These are phyloP conservation scores for Allacma fusca DNA, from an alignment of 2,888 invertebrate genomes.

Conservation along the genomic window DNA sequence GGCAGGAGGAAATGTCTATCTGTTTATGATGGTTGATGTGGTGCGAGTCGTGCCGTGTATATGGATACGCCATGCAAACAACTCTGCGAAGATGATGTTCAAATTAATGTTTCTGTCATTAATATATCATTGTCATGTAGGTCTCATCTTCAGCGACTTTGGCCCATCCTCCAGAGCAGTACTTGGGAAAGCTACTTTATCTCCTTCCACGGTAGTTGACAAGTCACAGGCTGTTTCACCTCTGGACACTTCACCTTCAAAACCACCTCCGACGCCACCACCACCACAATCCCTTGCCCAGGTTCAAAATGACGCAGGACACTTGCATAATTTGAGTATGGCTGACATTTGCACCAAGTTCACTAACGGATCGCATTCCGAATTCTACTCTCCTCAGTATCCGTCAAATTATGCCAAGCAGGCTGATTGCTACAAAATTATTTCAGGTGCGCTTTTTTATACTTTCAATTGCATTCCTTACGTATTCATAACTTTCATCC, in stretches of 20 bases:
- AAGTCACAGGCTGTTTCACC: conserved; percentile 1
- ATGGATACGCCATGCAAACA: conserved; percentile 37
- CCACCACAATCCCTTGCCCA: conserved; percentile 42
- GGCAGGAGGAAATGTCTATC: conserved; percentile 4
- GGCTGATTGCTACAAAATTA: conserved; percentile 73
- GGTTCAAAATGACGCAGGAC: conserved; percentile 43
- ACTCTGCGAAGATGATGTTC: conserved; percentile 21
- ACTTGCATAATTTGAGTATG: conserved; percentile 36
- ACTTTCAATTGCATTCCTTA: conserved; percentile 1
- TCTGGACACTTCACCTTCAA: conserved; percentile 2
- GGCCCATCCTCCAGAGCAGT: conserved; percentile 33
- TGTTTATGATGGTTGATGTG: conserved; percentile 33
- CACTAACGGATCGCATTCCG: conserved; percentile 63
- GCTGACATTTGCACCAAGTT: conserved; percentile 46
- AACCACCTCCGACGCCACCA: not conserved
- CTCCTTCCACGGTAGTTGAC: conserved; percentile 24
- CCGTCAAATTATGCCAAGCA: conserved; percentile 74
- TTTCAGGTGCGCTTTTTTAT: conserved; percentile 70
- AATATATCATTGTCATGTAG: conserved; percentile 41
- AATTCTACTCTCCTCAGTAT: conserved; percentile 76
- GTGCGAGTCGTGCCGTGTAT: conserved; percentile 33
- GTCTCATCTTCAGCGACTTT: conserved; percentile 41
- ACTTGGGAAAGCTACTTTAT: conserved; percentile 36
- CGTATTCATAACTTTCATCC: no score
- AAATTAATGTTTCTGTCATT: conserved; percentile 33